Evolutionary conservation across 2,113 vertebrate species (phyloP), one percentile per base, ranked within the genome.

Genomic region (Ardeotis arabs): DNA sequence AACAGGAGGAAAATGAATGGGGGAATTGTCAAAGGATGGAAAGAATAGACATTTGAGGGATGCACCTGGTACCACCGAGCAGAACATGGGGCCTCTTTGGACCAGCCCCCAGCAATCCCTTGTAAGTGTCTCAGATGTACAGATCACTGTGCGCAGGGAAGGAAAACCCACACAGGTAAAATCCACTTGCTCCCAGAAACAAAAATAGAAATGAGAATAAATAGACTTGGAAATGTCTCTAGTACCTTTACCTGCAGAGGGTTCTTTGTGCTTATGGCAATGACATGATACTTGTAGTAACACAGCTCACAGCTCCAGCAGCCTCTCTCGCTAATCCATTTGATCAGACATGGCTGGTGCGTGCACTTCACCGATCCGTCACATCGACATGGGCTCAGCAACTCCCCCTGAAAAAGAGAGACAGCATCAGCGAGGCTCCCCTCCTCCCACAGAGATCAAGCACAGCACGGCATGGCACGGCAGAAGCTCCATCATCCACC

Each of bases 221-320:
- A 90, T 97, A 97, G 92, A 95, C 97, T 96, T 97, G 94, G 96
- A 96, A 97, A 97, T 97, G 93, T 97, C 94, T 97, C 96, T 97
- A 96, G 96, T 97, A 97, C 97, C 82, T 92, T 98, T 98, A 99
- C 99, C 99, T 99, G 99, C 87, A 99, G 98, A 68, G 99, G 99
- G 96, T 99, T 99, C 98, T 99, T 99, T 97, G 99, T 99, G 99
- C 99, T 99, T 98, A 99, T 99, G 98, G 99, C 99, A 95, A 99
- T 99, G 98, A 99, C 99, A 82, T 99, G 99, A 96, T 99, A 99
- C 98, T 99, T 99, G 98, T 99, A 99, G 98, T 99, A 99, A 97
- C 99, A 99, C 81, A 99, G 98, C 96, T 99, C 99, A 81, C 99
- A 99, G 96, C 99, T 99, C 99, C 99, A 99, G 96, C 99, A 99